Base-by-base conservation (phyloP, 2,113 vertebrate species). In the Vanacampus margaritifer region DNA sequence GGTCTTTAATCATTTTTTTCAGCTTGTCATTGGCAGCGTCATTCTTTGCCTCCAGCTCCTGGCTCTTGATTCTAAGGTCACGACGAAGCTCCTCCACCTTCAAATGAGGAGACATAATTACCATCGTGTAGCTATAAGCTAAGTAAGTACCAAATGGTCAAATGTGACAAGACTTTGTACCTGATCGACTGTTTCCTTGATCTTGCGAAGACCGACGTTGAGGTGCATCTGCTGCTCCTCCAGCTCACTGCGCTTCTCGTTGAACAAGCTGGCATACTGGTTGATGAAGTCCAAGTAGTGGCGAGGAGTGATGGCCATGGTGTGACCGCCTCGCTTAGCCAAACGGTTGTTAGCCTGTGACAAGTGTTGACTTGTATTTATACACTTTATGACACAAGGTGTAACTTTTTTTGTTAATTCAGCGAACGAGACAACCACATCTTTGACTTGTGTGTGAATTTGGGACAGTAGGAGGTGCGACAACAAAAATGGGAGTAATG, bases 221-320 rank as follows among this genome's bases (percentile, higher is more conserved):
- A 99, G 87, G 75, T 99, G 97, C 97, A 98, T 98, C 90, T 99
- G 97, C 86, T 99, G 97, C 72, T 99, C 97, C 81, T 99, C 97
- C 79, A 99, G 62, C 79, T 99, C 97, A 1, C 96, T 98, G 74
- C 97, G 93, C 69, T 99, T 99, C 92, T 99, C 97, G 10, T 98
- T 96, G 90, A 99, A 99, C 71, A 99, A 91, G 86, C 99, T 93
- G 72, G 96, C 97, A 0, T 99, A 99, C 83, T 99, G 98, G 77
- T 98, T 98, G 87, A 99, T 99, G 86, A 99, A 99, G 88, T 99
- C 98, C 73, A 99, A 88, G 80, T 99, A 99, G 89, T 99, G 98
- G 32, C 98, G 96, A 1, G 98, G 98, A 3, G 98, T 99, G 86
- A 99, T 96, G 58, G 98, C 94, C 96, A 98, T 97, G 0, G 95